Evolutionary conservation across 2,113 vertebrate genomes (phyloP), one percentile per base, ranked within the genome.

Genomic region (Triplophysa dalaica): DNA sequence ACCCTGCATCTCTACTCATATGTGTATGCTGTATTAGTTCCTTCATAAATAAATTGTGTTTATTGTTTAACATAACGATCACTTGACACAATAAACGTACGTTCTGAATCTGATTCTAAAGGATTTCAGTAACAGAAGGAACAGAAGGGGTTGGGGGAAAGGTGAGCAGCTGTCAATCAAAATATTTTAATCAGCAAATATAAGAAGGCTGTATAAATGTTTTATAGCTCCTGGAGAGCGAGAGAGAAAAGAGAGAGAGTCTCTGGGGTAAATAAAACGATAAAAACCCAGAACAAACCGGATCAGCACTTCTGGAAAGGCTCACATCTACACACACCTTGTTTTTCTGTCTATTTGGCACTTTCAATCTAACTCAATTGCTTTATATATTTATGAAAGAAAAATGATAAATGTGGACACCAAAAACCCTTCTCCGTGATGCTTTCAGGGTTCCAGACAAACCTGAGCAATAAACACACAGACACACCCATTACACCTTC

Each of bases 271-370:
- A 56, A 41, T 43, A 52, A 2, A 82, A 75, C 48, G 75, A 78
- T 70, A 75, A 75, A 82, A 68, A 70, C 41, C 0, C 8, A 66
- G 74, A 69, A 82, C 65, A 75, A 69, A 60, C 21, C 75, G 11
- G 61, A 65, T 75, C 73, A 83, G 63, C 83, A 85, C 29, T 29
- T 29, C 29, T 29, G 29, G 29, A 29, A 4, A 29, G 3, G 29
- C 29, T 29, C 29, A 4, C 43, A 64, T 80, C 60, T 82, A 45
- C 26, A 81, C 52, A 41, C 33, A 78, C 62, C 14, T 52, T 52
- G 12, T 52, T 52, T 52, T 52, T 52, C 14, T 52, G 50, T 52
- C 50, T 16, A 6, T 1, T 52, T 13, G 14, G 16, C 50, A 52
- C 16, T 16, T 52, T 52, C 10, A 45, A 12, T 45, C 6, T 50